These are phyloP conservation scores for Drosophila albomicans DNA, from an alignment of 1,140 invertebrate genomes.

Conservation along the genomic window DNA sequence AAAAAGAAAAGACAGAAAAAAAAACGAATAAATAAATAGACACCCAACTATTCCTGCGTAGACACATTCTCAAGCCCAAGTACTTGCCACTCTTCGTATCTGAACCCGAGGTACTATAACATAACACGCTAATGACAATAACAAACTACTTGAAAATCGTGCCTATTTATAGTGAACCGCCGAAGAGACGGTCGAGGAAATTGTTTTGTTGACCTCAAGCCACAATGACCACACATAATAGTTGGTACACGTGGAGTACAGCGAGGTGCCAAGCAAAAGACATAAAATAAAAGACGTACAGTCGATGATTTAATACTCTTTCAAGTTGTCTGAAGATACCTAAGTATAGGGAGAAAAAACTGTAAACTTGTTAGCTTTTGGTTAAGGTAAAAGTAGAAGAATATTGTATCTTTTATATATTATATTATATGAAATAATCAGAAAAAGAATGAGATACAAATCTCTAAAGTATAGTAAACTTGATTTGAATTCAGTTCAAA, in stretches of 20 bases:
- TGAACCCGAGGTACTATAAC: not conserved
- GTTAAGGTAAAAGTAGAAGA: too few relatives aligned
- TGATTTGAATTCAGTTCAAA: too few relatives aligned
- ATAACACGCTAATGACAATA: slow-evolving; percentile 46
- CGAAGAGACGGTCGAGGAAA: slow-evolving; percentile 33
- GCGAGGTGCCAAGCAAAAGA: not conserved
- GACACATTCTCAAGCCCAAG: slow-evolving; percentile 5
- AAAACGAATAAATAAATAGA: slow-evolving; percentile 7
- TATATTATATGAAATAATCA: too few relatives aligned
- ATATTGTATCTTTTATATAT: too few relatives aligned
- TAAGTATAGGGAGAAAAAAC: too few relatives aligned
- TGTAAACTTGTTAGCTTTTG: too few relatives aligned
- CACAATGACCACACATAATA: slow-evolving; percentile 47
- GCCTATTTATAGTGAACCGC: slow-evolving; percentile 53
- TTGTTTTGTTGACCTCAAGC: slow-evolving; percentile 65
- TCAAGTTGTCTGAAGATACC: too few relatives aligned
- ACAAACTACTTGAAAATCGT: slow-evolving; percentile 67
- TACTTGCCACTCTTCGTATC: slow-evolving; percentile 8
- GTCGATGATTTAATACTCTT: not conserved
- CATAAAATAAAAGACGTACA: not conserved
- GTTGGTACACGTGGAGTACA: slow-evolving; percentile 4
- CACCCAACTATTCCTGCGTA: slow-evolving; percentile 16
- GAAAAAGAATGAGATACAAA: too few relatives aligned
- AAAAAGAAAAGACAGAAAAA: too few relatives aligned
- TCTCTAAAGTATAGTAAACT: too few relatives aligned